phyloP scores from a whole-genome alignment of 2,888 invertebrate genomes.

The Spodoptera exigua region DNA sequence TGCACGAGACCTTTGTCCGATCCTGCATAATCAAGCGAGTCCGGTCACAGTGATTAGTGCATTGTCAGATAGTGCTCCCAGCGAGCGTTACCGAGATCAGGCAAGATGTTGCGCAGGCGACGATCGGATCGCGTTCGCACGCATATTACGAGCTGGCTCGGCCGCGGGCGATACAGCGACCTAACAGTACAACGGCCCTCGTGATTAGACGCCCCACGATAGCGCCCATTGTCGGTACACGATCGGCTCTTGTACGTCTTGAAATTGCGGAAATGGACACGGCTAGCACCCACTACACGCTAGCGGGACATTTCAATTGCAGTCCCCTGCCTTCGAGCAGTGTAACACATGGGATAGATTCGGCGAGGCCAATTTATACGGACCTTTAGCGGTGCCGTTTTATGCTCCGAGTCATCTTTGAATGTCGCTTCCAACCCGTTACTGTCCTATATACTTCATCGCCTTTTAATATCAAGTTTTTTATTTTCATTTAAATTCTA shows the following conservation, averaged over 20 bases:
- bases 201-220: conserved; percentile 89
- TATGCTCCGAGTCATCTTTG: conserved; percentile 39
- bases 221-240: conserved; percentile 88
- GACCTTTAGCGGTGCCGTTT: conserved; percentile 33
- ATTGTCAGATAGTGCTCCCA: conserved; percentile 69
- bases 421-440: conserved; percentile 31
- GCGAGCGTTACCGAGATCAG: conserved; percentile 62
- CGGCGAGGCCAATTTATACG: conserved; percentile 52
- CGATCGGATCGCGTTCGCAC: conserved; percentile 87
- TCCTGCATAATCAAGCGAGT: conserved; percentile 50
- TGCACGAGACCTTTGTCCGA: conserved; percentile 33
- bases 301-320: conserved; percentile 88
- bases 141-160: conserved; percentile 81
- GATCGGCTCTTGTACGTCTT: conserved; percentile 86
- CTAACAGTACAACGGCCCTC: conserved; percentile 84
- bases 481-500: conserved; percentile 1
- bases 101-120: conserved; percentile 62
- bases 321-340: conserved; percentile 74
- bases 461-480: conserved; percentile 6
- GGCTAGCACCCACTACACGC: conserved; percentile 83
- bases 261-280: conserved; percentile 88
- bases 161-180: conserved; percentile 79
- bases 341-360: conserved; percentile 75
- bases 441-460: conserved; percentile 13
- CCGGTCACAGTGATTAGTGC: conserved; percentile 70